Evolutionary conservation across 2,888 invertebrate genomes (phyloP), one percentile per base, ranked within the genome.

Genomic region (Agrilus mali): DNA sequence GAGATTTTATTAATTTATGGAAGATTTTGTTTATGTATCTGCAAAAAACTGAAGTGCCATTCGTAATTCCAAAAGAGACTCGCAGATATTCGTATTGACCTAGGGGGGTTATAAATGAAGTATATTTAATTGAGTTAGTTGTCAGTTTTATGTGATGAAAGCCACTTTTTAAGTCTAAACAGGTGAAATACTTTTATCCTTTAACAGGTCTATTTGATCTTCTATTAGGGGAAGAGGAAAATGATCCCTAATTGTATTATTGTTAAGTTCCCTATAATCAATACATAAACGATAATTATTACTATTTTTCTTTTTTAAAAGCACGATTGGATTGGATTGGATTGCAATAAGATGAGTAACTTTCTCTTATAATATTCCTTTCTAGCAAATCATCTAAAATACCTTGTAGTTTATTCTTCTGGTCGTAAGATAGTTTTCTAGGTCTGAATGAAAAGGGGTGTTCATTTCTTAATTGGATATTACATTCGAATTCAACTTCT

Each of bases 141-240:
- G 20, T 6, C 20, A 20, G 3, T 20, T 6, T 20, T 20, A 20
- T 20, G 6, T 20, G 20, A 20, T 20, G 20, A 6, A 20, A 20
- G 6, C 20, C 20, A 6, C 20, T 20, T 20, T 6, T 20, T 20
- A 20, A 20, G 20, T 20, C 20, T 20, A 20, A 20, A 20, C 20
- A 20, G 6, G 20, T 20, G 4, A 20, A 20, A 6, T 4, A 20
- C 6, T 20, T 20, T 20, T 20, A 6, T 3, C 6, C 6, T 20
- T 20, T 20, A 20, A 20, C 6, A 20, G 6, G 6, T 20, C 20
- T 20, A 20, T 20, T 20, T 55, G 50, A 35, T 57, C 57, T 20
- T 57, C 56, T n/a, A 59, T 55, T 7, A 57, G 17, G 1, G 56
- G 57, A 3, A 50, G n/a, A 2, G 55, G 54, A 36, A 50, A 57